These are phyloP conservation scores for Zosterops japonicus DNA, from an alignment of 2,113 vertebrate species.

Conservation along the genomic window DNA sequence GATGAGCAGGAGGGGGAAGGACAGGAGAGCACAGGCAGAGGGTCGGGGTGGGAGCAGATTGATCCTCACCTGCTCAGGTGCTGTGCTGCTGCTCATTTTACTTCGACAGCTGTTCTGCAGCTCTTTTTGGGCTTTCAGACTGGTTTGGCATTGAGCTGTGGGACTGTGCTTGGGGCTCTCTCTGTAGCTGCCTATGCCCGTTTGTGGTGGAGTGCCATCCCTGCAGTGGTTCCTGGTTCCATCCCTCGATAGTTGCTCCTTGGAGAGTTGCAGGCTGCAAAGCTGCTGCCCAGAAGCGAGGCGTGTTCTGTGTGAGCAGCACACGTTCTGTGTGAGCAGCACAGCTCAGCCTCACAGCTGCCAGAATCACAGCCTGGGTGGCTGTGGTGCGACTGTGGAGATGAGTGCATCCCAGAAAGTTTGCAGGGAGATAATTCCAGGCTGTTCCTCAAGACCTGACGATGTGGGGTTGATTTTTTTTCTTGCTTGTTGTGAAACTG, in stretches of 20 bases:
- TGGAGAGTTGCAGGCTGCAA: neutral
- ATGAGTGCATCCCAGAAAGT: neutral
- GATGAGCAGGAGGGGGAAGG: neutral
- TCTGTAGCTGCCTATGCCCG: neutral
- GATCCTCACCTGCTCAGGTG: neutral
- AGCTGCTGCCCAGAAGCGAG: neutral
- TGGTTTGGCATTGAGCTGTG: neutral
- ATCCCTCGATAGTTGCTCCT: neutral
- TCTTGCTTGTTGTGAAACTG: neutral
- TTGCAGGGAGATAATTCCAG: neutral
- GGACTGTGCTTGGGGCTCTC: neutral
- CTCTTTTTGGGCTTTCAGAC: neutral
- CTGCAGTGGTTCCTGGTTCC: neutral
- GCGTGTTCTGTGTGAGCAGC: neutral
- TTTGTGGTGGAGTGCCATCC: neutral
- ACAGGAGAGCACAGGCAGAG: neutral
- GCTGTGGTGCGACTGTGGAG: accelerated
- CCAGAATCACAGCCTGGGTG: neutral
- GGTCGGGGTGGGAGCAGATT: neutral
- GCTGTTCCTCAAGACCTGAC: neutral
- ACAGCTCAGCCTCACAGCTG: neutral
- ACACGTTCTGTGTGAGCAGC: neutral
- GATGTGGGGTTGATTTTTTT: neutral
- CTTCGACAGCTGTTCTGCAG: accelerated
- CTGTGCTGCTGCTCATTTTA: neutral